phyloP scores from a whole-genome alignment of 2,797 vertebrate genomes.

The Zalophus californianus region DNA sequence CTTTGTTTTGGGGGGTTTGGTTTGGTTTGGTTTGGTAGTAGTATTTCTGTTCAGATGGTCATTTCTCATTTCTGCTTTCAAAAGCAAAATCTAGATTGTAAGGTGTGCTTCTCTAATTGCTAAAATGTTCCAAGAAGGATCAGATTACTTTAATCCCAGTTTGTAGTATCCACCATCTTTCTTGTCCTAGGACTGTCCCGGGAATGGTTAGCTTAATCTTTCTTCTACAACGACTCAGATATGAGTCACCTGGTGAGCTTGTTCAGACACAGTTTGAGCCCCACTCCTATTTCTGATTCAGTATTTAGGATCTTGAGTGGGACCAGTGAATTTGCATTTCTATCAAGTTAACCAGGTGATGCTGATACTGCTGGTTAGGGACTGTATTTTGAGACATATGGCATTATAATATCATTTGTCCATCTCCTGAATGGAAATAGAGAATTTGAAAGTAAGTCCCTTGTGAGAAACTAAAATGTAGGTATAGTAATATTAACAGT shows the following conservation, averaged over 20 bases:
- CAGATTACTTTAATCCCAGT: neutral
- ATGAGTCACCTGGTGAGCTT: neutral
- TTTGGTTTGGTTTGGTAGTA: neutral
- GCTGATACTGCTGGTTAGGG: neutral
- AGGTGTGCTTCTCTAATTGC: neutral
- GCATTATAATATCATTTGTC: neutral
- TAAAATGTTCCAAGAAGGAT: neutral
- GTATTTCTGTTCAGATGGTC: neutral
- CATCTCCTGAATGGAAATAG: conserved; percentile 1
- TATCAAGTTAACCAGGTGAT: neutral
- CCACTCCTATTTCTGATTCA: neutral
- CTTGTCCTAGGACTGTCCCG: neutral
- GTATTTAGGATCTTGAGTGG: neutral
- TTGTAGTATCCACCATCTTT: neutral
- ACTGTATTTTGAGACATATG: neutral
- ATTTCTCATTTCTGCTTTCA: neutral
- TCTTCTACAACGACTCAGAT: neutral
- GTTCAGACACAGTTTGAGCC: neutral
- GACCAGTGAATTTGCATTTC: neutral
- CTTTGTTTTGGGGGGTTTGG: too few relatives aligned
- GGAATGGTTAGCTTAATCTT: neutral
- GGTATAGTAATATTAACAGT: neutral
- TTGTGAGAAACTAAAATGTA: neutral
- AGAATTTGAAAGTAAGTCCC: conserved; percentile 21
- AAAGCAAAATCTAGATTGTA: neutral